Evolutionary conservation across 2,888 invertebrate species (phyloP), one percentile per base, ranked within the genome.

Genomic region (Tetragnatha montana): DNA sequence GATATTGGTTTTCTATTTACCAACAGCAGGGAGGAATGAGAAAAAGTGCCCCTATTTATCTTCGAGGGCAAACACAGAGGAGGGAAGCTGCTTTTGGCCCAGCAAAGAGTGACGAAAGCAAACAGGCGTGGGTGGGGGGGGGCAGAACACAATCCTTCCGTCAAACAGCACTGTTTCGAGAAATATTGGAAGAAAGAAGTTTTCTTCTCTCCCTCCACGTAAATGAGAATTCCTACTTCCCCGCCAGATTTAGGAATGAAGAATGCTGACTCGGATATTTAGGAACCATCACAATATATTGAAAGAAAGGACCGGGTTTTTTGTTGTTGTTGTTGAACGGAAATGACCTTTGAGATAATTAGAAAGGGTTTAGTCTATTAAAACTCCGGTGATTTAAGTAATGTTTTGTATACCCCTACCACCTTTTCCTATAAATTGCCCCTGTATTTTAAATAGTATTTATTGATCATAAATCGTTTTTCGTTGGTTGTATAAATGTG

Each of bases 1-100:
- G 51, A 78, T 78, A 78, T 78, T 78, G 78, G 78, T 78, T 78
- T 78, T 78, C 78, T 78, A 78, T 78, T 78, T 78, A 60, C 78
- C 75, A 35, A 78, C 19, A 60, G 60, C 17, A 78, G 60, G 78
- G 60, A 51, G 78, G 60, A 60, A 10, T 60, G 60, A 60, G 60
- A 60, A 60, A 60, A 60, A 60, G 60, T 17, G 17, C 60, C 60
- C 10, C 60, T 60, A 60, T 60, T 60, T 60, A 60, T 60, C 60
- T 60, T 60, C 17, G 60, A 60, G 60, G 17, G 60, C 60, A 60
- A 60, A 60, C 10, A 35, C 35, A 35, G 35, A 35, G 35, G 35
- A 4, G 35, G 60, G 60, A 60, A 60, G 6, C 60, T 51, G 8
- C n/a, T n/a, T 60, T 12, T 60, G 12, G 60, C 14, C 60, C 12